phyloP scores from a whole-genome alignment of 1,140 invertebrate genomes.

The Diorhabda carinulata region DNA sequence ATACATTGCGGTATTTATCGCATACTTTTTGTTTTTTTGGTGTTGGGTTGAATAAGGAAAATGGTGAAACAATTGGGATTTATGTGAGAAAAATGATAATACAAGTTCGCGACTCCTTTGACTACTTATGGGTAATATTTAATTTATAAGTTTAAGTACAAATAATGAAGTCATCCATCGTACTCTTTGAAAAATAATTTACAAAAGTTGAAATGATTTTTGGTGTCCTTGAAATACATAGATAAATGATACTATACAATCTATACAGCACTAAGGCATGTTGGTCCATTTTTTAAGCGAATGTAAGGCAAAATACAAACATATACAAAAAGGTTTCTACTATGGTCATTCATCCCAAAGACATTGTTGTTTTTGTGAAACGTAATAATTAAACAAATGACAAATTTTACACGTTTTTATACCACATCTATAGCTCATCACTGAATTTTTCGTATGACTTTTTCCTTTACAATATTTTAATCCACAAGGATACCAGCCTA shows the following conservation, averaged over 20 bases:
- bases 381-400: conserved; percentile 80
- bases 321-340: conserved; percentile 20
- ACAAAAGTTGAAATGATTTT: too few species aligned
- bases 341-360: conserved; percentile 77
- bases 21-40: too few species aligned
- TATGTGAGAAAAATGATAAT: too few species aligned
- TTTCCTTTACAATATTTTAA: conserved; percentile 88
- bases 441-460: conserved; percentile 55
- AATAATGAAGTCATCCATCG: too few species aligned
- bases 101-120: too few species aligned
- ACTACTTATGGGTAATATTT: too few species aligned
- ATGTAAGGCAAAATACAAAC: conserved; percentile 28
- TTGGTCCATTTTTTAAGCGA: conserved; percentile 35
- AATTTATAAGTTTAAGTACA: too few species aligned
- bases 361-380: conserved; percentile 77
- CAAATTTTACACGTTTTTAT: conserved; percentile 93
- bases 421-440: conserved; percentile 78
- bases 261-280: conserved; percentile 33
- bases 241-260: conserved; percentile 9
- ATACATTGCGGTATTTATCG: too few species aligned
- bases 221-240: background rate
- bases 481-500: conserved; percentile 87
- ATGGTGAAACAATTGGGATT: too few species aligned
- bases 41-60: too few species aligned
- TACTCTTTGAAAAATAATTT: too few species aligned